Evolutionary conservation across 2,888 invertebrate genomes (phyloP).

Genomic region (Acanthacorydalis orientalis): DNA sequence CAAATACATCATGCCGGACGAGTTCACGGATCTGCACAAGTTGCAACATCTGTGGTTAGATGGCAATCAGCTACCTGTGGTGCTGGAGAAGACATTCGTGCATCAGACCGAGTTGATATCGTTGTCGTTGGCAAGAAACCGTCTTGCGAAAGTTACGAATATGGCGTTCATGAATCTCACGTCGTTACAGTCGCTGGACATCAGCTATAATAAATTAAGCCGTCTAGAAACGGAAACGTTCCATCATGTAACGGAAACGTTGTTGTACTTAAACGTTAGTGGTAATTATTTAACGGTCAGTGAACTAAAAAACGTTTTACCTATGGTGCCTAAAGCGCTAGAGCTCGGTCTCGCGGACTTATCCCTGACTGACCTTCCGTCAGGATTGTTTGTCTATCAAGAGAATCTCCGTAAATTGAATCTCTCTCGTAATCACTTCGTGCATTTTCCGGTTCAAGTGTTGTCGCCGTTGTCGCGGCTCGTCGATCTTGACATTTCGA

Average conservation of each 20-base stretch:
- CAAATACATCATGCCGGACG: slow-evolving; percentile 55
- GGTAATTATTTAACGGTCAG: slow-evolving; percentile 43
- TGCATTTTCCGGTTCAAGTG: slow-evolving; percentile 35
- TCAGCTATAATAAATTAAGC: slow-evolving; percentile 60
- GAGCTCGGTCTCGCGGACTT: slow-evolving; percentile 42
- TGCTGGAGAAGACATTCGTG: slow-evolving; percentile 53
- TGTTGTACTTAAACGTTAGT: slow-evolving; percentile 49
- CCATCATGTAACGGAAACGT: slow-evolving; percentile 39
- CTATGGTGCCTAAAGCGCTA: slow-evolving; percentile 37
- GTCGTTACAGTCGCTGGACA: slow-evolving; percentile 48
- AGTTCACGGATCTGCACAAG: slow-evolving; percentile 50
- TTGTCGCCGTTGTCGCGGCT: slow-evolving; percentile 38
- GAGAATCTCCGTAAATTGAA: slow-evolving; percentile 47
- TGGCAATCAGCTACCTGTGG: slow-evolving; percentile 60
- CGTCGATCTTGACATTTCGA: slow-evolving; percentile 51
- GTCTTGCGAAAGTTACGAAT: slow-evolving; percentile 55
- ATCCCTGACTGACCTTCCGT: slow-evolving; percentile 35
- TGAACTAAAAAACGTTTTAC: slow-evolving; percentile 38
- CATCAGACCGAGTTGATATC: slow-evolving; percentile 34
- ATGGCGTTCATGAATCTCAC: slow-evolving; percentile 57
- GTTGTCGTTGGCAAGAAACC: slow-evolving; percentile 50
- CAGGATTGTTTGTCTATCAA: slow-evolving; percentile 38
- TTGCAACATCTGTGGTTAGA: slow-evolving; percentile 48
- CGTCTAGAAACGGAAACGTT: slow-evolving; percentile 44
- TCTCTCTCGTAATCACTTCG: slow-evolving; percentile 54